Evolutionary conservation across 2,113 vertebrate genomes (phyloP), one percentile per base, ranked within the genome.

Genomic region (Gymnobelideus leadbeateri): DNA sequence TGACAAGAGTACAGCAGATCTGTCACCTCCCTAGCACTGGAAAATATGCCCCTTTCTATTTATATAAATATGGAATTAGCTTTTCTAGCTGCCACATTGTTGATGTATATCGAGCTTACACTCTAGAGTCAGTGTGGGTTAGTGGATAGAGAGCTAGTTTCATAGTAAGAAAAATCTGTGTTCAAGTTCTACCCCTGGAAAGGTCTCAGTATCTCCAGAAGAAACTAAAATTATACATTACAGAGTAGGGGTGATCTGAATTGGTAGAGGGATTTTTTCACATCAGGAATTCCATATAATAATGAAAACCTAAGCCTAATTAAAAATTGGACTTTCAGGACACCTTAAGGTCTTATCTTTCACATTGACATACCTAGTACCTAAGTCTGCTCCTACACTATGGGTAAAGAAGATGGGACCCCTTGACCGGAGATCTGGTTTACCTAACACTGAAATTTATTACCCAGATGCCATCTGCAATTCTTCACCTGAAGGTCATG

Each of bases 281-380:
- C 14, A 21, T 84, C 68, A 84, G n/a, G 37, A 84, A 21, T 19
- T 43, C n/a, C 37, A n/a, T 84, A 23, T 84, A 84, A 84, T 8
- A 84, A 43, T 84, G 37, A 43, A 43, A 43, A 84, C 16, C 43
- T 43, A 77, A 77, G n/a, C 2, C 68, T 84, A 43, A 84, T 84
- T 84, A 84, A 84, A 84, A 84, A 84, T 23, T n/a, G n/a, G n/a
- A 84, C 43, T 84, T 84, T 84, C 68, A 84, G 68, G 68, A 84
- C n/a, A 23, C 10, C 11, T 10, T 37, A 28, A 61, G 31, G 26
- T 57, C 55, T 6, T 57, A 3, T 68, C 28, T 37, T 37, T 31
- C 57, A 68, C 31, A 68, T 14, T 68, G 28, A 16, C 16, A 43
- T 84, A 43, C 37, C 43, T 23, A 23, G 16, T 84, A 23, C 37